Percentiles rank a stretch among this genome's conserved stretches.
Evolutionary conservation across 2,888 invertebrate species (phyloP).

Genomic region (Apomyelois bistriatella): DNA sequence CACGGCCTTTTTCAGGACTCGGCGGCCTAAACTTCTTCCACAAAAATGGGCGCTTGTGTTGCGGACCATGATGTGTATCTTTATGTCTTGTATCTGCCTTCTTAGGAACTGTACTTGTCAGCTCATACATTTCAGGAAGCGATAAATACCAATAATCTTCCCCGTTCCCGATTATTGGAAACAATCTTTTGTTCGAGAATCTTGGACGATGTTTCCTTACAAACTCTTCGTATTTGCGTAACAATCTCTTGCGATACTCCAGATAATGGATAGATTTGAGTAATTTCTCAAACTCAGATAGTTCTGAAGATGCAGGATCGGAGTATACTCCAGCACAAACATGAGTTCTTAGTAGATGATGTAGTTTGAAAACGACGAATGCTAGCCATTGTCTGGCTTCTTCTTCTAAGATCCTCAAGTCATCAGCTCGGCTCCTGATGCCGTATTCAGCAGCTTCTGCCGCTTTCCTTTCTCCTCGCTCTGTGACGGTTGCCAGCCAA

Average conservation of each 20-base stretch:
- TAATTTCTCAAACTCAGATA: constrained; percentile 65
- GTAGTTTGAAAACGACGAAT: constrained; percentile 68
- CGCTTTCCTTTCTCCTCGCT: constrained; percentile 56
- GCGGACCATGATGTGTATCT: constrained; percentile 50
- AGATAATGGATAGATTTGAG: constrained; percentile 65
- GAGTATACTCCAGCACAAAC: constrained; percentile 65
- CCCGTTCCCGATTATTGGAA: constrained; percentile 70
- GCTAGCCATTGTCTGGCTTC: constrained; percentile 70
- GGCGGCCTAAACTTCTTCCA: constrained; percentile 54
- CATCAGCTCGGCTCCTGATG: constrained; percentile 61
- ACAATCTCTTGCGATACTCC: constrained; percentile 65
- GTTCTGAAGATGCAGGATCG: constrained; percentile 46
- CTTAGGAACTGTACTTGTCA: constrained; percentile 43
- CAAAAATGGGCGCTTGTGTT: constrained; percentile 63
- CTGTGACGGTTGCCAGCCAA: constrained; percentile 60
- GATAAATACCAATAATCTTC: constrained; percentile 73
- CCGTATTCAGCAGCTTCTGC: constrained; percentile 67
- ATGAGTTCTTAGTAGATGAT: constrained; percentile 63
- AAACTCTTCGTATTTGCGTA: constrained; percentile 64
- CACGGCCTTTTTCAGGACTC: constrained; percentile 37
- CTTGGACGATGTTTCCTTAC: constrained; percentile 64
- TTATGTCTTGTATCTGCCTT: constrained; percentile 41
- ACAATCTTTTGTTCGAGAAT: constrained; percentile 64
- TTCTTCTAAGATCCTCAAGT: constrained; percentile 61
- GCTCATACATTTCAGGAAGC: constrained; percentile 70